Percentiles rank a stretch among this genome's conserved stretches.
These are phyloP conservation scores for Pseudorhiza aurosa DNA, from an alignment of 30 jellyfish, hydroid and myxozoan genomes.

Conservation along the genomic window DNA sequence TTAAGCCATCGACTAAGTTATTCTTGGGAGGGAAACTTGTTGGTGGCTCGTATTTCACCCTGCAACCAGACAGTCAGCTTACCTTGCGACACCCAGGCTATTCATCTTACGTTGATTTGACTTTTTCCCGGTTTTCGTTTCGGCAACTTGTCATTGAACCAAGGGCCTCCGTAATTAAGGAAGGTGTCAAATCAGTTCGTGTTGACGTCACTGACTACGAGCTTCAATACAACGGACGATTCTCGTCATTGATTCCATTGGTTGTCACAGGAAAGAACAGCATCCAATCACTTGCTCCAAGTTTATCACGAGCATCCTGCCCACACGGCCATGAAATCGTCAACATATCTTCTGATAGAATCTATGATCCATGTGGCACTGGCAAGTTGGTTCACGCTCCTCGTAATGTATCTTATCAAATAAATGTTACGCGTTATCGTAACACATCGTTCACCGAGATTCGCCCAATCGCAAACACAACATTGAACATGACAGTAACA, in stretches of 20 bases:
- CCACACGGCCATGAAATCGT: constrained; percentile 72
- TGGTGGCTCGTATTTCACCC: constrained; percentile 34
- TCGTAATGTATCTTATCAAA: constrained; percentile 53
- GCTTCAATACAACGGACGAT: constrained; percentile 33
- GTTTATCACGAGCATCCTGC: constrained; percentile 42
- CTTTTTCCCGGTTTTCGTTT: constrained; percentile 29
- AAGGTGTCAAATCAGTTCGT: constrained; percentile 4
- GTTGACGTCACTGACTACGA: constrained; percentile 32
- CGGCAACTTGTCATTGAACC: constrained; percentile 33
- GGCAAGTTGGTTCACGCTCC: constrained; percentile 48
- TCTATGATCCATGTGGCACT: constrained; percentile 69
- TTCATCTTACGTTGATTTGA: constrained; percentile 26
- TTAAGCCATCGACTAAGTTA: constrained; percentile 32
- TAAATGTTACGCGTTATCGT: constrained; percentile 21
- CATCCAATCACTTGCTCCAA: constrained; percentile 35
- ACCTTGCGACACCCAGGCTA: constrained; percentile 48
- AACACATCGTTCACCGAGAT: constrained; percentile 12
- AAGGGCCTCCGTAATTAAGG: constrained; percentile 15
- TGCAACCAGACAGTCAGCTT: constrained; percentile 43
- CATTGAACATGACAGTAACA: constrained; percentile 6
- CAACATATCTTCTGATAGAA: constrained; percentile 16
- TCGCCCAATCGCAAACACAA: not conserved
- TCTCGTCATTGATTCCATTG: constrained; percentile 43
- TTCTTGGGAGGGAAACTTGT: constrained; percentile 37
- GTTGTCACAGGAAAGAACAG: not conserved